Percentiles rank a stretch among this genome's conserved stretches.
Evolutionary conservation across 2,797 vertebrate genomes (phyloP).

Genomic region (Limosa lapponica): DNA sequence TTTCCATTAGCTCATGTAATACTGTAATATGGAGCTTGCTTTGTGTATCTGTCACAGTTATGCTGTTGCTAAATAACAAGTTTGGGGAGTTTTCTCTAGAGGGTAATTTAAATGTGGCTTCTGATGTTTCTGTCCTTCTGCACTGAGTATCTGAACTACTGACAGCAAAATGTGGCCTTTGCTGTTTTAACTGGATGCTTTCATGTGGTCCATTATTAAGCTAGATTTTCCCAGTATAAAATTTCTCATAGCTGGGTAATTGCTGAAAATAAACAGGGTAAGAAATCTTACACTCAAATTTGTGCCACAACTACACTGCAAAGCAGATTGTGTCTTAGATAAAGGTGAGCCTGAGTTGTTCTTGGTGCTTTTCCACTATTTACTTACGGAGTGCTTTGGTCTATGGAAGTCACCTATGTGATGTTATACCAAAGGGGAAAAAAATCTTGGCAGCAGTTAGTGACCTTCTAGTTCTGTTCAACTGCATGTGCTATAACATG

Average conservation of each 20-base stretch:
- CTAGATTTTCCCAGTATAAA: not conserved
- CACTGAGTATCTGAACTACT: not conserved
- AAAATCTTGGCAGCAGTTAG: not conserved
- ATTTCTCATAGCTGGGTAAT: not conserved
- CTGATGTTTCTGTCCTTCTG: not conserved
- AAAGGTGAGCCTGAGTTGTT: not conserved
- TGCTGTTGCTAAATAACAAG: not conserved
- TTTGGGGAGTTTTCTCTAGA: not conserved
- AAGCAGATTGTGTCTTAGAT: not conserved
- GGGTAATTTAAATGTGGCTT: not conserved
- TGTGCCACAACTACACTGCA: not conserved
- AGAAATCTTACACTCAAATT: not conserved
- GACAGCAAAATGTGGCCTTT: not conserved
- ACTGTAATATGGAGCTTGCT: not conserved
- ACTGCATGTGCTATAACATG: not conserved
- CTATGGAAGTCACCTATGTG: not conserved
- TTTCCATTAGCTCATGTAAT: not conserved
- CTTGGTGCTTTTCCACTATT: not conserved
- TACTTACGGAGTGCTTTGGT: not conserved
- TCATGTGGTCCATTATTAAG: not conserved
- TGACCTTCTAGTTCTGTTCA: not conserved
- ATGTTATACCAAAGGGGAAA: not conserved
- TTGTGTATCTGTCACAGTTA: not conserved
- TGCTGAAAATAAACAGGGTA: not conserved
- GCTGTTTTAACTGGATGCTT: not conserved